phyloP scores from a whole-genome alignment of 2,113 vertebrate species.

The Cottus gobio region DNA sequence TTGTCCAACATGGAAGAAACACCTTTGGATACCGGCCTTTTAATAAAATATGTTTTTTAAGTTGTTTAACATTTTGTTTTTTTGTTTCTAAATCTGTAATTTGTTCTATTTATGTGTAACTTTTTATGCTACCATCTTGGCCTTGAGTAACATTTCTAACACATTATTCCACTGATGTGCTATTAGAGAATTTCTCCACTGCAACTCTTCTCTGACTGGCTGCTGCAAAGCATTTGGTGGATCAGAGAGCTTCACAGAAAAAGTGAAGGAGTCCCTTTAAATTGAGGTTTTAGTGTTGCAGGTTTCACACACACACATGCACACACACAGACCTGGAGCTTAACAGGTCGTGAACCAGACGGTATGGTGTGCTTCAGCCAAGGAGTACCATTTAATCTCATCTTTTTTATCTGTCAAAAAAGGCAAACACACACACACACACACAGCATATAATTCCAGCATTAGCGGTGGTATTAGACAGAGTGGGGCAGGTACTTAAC shows the following conservation, averaged over 20 bases:
- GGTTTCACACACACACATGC: slow-evolving; percentile 7
- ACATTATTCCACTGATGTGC: neutral
- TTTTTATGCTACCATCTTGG: no score
- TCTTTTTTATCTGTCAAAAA: slow-evolving; percentile 57
- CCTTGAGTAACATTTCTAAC: neutral
- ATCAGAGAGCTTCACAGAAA: slow-evolving; percentile 29
- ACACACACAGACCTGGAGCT: slow-evolving; percentile 33
- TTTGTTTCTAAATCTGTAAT: neutral
- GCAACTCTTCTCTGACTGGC: neutral
- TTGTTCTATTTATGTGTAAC: neutral
- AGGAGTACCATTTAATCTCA: slow-evolving; percentile 61
- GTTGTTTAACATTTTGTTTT: neutral
- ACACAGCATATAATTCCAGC: slow-evolving; percentile 68
- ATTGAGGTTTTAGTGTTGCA: slow-evolving; percentile 32
- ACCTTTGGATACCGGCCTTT: no score
- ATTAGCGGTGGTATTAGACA: slow-evolving; percentile 75
- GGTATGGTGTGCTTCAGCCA: slow-evolving; percentile 36
- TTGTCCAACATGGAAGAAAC: no score
- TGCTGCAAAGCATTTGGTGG: slow-evolving; percentile 10
- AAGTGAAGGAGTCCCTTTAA: slow-evolving; percentile 28
- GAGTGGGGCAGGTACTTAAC: slow-evolving; percentile 80
- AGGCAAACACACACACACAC: slow-evolving; percentile 38
- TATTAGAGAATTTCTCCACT: neutral
- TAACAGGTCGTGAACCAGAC: slow-evolving; percentile 51
- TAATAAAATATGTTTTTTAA: no score